Evolutionary conservation across 2,113 vertebrate genomes (phyloP), one percentile per base, ranked within the genome.

Genomic region (Solenodon paradoxus): DNA sequence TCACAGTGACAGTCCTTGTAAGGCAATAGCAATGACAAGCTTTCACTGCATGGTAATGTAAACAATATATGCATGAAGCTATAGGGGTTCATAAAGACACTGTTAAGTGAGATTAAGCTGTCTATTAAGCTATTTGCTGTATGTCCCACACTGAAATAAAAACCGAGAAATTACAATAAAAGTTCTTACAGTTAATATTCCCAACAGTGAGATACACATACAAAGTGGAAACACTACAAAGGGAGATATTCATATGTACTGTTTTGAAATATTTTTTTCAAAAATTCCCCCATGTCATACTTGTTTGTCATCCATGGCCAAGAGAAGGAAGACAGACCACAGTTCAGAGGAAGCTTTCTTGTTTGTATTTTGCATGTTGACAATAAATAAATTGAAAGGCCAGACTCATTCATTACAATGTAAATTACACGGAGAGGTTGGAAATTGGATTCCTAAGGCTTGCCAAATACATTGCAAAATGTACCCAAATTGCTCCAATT

Each of bases 391-490:
- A 74, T 82, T 63, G 64, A 94, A 92, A 94, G 64, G 28, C 57
- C 45, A 84, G 24, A 71, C 53, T 85, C 53, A 77, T 88, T 90
- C 32, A 90, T 93, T 95, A 61, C 22, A 92, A 68, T 81, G 86
- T 84, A 86, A 96, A 77, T 96, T 91, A 86, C 49, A 66, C 0
- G 30, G 66, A 92, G 45, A 90, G 8, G 9, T 59, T 93, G 38
- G 30, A 94, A 96, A 93, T 13, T 85, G 24, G 28, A 94, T 80
- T 90, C 51, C 28, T 61, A 75, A 88, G 9, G 95, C 75, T 93
- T 82, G 82, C 83, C 74, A 83, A 85, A 94, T 94, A 83, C 40
- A 77, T 16, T 92, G 19, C 94, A 94, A 81, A 94, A 92, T 45
- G 47, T 87, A 32, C 53, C 40, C 75, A 95, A n/a, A 87, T 90